Conservation (phyloP, 2,113 vertebrate species). For the Philantomba maxwellii region DNA sequence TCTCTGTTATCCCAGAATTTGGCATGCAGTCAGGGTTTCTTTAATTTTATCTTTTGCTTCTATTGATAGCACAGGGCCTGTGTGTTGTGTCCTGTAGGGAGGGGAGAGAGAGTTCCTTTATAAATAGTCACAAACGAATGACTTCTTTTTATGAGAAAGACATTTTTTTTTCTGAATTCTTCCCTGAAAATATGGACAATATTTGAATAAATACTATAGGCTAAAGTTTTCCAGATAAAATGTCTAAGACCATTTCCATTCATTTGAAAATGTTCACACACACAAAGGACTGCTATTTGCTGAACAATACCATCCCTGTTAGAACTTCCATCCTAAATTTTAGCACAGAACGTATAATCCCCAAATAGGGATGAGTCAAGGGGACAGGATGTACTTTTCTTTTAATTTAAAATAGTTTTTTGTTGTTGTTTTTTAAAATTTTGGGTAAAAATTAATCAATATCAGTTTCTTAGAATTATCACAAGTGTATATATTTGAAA, state of each 20-base stretch:
- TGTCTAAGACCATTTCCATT: slow-evolving; percentile 38
- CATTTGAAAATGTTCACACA: slow-evolving; percentile 29
- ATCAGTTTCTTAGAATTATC: neutral
- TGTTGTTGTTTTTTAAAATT: slow-evolving; percentile 15
- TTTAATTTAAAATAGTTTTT: neutral
- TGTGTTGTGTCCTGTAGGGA: neutral
- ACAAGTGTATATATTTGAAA: neutral
- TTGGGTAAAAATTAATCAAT: neutral
- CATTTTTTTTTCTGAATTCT: neutral
- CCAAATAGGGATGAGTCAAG: neutral
- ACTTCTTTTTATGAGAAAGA: slow-evolving; percentile 16
- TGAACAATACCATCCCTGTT: slow-evolving; percentile 31
- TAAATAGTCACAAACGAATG: neutral
- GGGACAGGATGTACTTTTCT: slow-evolving; percentile 35
- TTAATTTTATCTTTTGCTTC: slow-evolving; percentile 37
- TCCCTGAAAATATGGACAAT: neutral
- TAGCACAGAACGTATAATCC: neutral
- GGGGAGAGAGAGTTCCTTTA: neutral
- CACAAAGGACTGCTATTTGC: neutral
- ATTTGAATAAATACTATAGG: slow-evolving; percentile 22
- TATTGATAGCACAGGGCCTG: neutral
- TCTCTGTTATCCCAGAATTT: neutral
- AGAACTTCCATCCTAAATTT: slow-evolving; percentile 30
- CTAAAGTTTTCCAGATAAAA: slow-evolving; percentile 41
- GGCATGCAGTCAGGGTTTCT: neutral